These are phyloP conservation scores for Helicolenus hilgendorfi DNA, from an alignment of 2,797 vertebrate species.

Conservation along the genomic window DNA sequence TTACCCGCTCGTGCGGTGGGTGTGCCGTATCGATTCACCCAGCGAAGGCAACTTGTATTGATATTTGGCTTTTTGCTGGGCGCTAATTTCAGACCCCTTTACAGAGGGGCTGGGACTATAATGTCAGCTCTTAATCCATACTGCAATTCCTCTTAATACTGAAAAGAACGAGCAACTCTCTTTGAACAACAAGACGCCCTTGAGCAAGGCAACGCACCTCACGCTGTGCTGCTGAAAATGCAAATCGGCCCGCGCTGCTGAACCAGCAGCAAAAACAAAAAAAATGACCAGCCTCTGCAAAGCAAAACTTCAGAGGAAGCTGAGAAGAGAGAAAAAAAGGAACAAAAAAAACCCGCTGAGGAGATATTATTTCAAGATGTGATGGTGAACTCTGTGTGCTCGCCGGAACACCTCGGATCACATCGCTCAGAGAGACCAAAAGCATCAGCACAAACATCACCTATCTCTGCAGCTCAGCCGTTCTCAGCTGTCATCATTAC, in stretches of 20 bases:
- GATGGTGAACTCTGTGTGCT: slow-evolving; percentile 3
- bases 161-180: background rate
- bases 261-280: slow-evolving; percentile 28
- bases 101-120: background rate
- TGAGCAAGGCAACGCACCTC: slow-evolving; percentile 11
- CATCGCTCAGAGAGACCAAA: slow-evolving; percentile 1
- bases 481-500: slow-evolving; percentile 21
- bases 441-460: slow-evolving; percentile 25
- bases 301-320: slow-evolving; percentile 37
- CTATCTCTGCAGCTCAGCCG: slow-evolving; percentile 7
- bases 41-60: slow-evolving; percentile 31
- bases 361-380: slow-evolving; percentile 22
- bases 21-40: slow-evolving; percentile 40
- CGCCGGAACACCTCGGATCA: slow-evolving; percentile 34
- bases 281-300: slow-evolving; percentile 23
- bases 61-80: slow-evolving; percentile 16
- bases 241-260: slow-evolving; percentile 42
- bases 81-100: slow-evolving; percentile 1
- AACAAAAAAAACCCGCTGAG: slow-evolving; percentile 2
- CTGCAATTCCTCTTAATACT: slow-evolving; percentile 1
- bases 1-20: slow-evolving; percentile 13
- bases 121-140: slow-evolving; percentile 25
- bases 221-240: background rate
- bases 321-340: background rate
- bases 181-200: slow-evolving; percentile 20